phyloP scores from a whole-genome alignment of 2,888 invertebrate genomes.

The Chirona hameri region DNA sequence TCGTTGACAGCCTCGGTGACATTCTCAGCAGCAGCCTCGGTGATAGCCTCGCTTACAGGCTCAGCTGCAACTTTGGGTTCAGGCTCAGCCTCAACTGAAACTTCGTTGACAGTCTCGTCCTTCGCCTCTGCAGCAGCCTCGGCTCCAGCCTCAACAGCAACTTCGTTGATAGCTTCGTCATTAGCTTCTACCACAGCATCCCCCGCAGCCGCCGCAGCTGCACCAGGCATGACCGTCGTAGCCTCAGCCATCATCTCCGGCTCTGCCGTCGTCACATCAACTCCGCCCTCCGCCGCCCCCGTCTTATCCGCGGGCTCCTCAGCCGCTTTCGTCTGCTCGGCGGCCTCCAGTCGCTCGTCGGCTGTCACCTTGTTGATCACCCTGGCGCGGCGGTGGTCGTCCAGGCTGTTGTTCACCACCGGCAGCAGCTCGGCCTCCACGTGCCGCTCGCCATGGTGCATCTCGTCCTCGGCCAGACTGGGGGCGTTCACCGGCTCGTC shows the following conservation, averaged over 20 bases:
- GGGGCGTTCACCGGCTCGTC: not conserved
- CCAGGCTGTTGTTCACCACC: not conserved
- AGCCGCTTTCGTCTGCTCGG: not conserved
- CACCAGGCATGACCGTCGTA: too few relatives aligned
- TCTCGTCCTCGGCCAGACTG: not conserved
- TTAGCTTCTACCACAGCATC: too few relatives aligned
- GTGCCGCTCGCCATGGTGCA: not conserved
- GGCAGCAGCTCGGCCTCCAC: conserved; percentile 7
- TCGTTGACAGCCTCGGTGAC: not conserved
- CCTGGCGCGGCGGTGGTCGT: not conserved
- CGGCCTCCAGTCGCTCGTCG: not conserved
- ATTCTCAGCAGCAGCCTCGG: not conserved
- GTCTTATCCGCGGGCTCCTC: not conserved
- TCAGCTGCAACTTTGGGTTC: not conserved
- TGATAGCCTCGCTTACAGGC: not conserved
- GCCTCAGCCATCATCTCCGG: not conserved
- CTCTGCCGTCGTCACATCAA: not conserved
- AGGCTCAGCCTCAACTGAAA: not conserved
- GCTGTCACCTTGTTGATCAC: not conserved
- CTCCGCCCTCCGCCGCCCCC: not conserved
- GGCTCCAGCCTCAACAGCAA: too few relatives aligned
- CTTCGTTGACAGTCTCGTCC: not conserved
- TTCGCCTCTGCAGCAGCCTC: not conserved
- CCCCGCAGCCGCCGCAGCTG: too few relatives aligned
- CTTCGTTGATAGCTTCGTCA: too few relatives aligned